Evolutionary conservation across 2,888 invertebrate genomes (phyloP).

Genomic region (Actias luna): DNA sequence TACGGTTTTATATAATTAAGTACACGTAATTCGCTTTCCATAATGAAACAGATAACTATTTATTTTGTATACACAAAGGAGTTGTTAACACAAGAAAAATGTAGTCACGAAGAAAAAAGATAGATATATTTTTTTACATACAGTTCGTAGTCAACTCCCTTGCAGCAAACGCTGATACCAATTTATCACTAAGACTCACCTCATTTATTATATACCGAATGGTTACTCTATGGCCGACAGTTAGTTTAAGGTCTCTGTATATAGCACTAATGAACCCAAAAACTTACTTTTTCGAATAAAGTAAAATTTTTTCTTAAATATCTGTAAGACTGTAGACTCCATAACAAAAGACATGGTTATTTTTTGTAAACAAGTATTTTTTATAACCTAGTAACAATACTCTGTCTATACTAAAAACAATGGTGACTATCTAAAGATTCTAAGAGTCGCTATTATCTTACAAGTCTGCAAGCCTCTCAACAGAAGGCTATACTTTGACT

Average conservation of each 20-base stretch:
- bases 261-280: not conserved
- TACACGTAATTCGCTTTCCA: not conserved
- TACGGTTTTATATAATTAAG: not conserved
- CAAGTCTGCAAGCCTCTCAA: too few species aligned
- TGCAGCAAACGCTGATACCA: not conserved
- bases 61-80: constrained; percentile 3
- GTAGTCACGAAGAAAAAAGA: constrained; percentile 10
- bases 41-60: constrained; percentile 11
- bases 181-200: constrained; percentile 3
- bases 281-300: not conserved
- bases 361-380: too few species aligned
- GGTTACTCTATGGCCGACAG: not conserved
- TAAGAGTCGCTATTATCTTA: too few species aligned
- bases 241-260: not conserved
- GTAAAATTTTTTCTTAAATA: not conserved
- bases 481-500: too few species aligned
- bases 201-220: constrained; percentile 1
- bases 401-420: too few species aligned
- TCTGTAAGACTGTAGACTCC: not conserved
- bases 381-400: too few species aligned
- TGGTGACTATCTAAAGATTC: too few species aligned
- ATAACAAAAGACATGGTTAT: too few species aligned
- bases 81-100: constrained; percentile 14
- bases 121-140: constrained; percentile 11
- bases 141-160: not conserved